phyloP scores from a whole-genome alignment of 1,140 invertebrate species.

The Tetranychus cinnabarinus region DNA sequence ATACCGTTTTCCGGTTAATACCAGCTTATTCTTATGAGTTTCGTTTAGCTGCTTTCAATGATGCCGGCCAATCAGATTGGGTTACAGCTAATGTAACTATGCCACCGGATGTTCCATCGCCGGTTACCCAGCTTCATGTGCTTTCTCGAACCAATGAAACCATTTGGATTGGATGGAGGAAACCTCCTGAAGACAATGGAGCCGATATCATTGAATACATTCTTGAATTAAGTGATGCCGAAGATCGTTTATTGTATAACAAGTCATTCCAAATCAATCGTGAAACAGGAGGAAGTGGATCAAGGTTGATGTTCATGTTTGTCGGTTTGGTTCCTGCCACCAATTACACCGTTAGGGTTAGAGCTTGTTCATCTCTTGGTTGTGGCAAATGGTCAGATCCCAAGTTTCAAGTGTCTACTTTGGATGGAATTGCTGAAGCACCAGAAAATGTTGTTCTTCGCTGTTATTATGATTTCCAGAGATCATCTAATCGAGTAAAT shows the following conservation, averaged over 20 bases:
- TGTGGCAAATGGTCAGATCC: conserved; percentile 14
- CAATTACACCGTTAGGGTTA: conserved; percentile 14
- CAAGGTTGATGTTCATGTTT: conserved; percentile 15
- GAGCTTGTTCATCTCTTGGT: conserved; percentile 15
- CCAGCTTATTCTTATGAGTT: conserved; percentile 15
- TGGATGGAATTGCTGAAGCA: conserved; percentile 14
- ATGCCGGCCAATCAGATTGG: conserved; percentile 6
- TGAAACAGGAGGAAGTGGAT: conserved; percentile 1
- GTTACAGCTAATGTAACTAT: not conserved
- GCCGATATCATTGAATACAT: conserved; percentile 13
- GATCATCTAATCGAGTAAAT: conserved; percentile 9
- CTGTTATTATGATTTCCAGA: conserved; percentile 6
- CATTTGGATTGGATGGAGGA: conserved; percentile 15
- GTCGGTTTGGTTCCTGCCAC: conserved; percentile 14
- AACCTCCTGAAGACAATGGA: conserved; percentile 14
- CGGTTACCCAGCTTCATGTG: conserved; percentile 14
- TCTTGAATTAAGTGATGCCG: conserved; percentile 8
- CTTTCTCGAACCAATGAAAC: conserved; percentile 16
- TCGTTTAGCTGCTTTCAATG: conserved; percentile 13
- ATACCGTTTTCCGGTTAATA: conserved; percentile 10
- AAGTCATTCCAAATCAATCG: conserved; percentile 9
- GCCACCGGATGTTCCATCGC: conserved; percentile 11
- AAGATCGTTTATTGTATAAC: conserved; percentile 9
- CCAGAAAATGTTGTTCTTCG: conserved; percentile 11
- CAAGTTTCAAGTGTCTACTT: conserved; percentile 11